A percentile compares a stretch with the other conserved stretches of the same genome.
Conservation (phyloP, 2,888 invertebrate genomes). For the Listrodromus nycthemerus region DNA sequence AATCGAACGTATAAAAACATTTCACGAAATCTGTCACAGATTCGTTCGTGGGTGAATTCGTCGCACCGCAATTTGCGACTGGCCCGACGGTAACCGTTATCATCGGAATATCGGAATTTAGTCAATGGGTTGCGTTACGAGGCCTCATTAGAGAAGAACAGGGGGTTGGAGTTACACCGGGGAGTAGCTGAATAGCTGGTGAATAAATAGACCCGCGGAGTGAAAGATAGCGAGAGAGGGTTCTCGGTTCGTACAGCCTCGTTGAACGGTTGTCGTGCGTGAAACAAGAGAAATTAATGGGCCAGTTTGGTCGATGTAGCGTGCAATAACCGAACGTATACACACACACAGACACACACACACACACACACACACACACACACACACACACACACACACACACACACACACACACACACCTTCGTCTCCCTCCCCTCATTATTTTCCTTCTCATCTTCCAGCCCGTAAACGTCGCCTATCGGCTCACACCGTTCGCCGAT, state of each 20-base stretch:
- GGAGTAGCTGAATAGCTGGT: constrained; percentile 6
- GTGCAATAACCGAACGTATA: constrained; percentile 30
- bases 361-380: constrained; percentile 19
- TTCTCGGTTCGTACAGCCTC: constrained; percentile 65
- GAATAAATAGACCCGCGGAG: constrained; percentile 22
- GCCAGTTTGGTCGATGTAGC: constrained; percentile 54
- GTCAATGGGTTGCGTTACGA: constrained; percentile 51
- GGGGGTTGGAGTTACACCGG: constrained; percentile 19
- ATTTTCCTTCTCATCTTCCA: constrained; percentile 37
- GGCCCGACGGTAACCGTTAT: constrained; percentile 1
- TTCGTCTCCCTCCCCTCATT: constrained; percentile 1
- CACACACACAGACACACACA: constrained; percentile 13
- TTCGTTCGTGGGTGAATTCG: background rate
- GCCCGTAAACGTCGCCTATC: constrained; percentile 40
- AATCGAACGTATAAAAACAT: background rate
- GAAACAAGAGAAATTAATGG: constrained; percentile 67
- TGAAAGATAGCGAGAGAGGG: constrained; percentile 21
- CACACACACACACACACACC: constrained; percentile 17
- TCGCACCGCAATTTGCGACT: background rate
- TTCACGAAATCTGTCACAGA: background rate
- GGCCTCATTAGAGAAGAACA: constrained; percentile 54
- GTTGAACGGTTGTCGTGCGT: constrained; percentile 56
- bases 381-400: constrained; percentile 18
- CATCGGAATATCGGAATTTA: constrained; percentile 56
- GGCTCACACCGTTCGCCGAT: constrained; percentile 24